A percentile compares a stretch with the other conserved stretches of the same genome.
Conservation (phyloP, 2,797 vertebrate species). For the Rhabdomys pumilio region DNA sequence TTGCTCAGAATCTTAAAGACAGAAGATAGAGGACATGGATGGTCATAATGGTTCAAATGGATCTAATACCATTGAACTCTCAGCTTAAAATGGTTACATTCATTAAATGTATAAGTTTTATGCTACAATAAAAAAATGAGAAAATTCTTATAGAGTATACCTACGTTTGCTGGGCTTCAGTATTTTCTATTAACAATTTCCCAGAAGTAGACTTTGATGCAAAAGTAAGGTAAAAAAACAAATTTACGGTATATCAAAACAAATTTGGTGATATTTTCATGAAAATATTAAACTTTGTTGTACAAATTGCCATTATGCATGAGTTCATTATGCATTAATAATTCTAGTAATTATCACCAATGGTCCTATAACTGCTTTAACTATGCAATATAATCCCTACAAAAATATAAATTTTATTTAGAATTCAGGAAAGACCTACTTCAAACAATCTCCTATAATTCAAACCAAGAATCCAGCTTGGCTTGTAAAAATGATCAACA, state of each 20-base stretch:
- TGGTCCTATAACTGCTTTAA: slow-evolving; percentile 27
- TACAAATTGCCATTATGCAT: slow-evolving; percentile 20
- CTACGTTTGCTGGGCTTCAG: background rate
- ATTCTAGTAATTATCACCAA: slow-evolving; percentile 3
- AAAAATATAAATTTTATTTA: slow-evolving; percentile 59
- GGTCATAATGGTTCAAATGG: background rate
- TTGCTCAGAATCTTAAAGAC: background rate
- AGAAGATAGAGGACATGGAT: background rate
- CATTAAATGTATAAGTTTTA: background rate
- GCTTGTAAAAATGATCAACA: slow-evolving; percentile 63
- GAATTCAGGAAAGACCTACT: background rate
- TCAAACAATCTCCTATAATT: slow-evolving; percentile 13
- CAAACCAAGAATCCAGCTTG: slow-evolving; percentile 4
- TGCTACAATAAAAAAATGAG: background rate
- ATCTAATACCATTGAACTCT: background rate
- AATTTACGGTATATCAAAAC: background rate
- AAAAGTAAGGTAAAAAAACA: slow-evolving; percentile 34
- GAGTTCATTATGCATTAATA: background rate
- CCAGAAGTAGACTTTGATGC: slow-evolving; percentile 14
- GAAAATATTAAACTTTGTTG: slow-evolving; percentile 2
- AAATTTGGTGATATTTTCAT: slow-evolving; percentile 46
- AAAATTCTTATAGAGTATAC: background rate
- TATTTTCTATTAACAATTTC: background rate
- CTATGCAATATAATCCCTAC: background rate
- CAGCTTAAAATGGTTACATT: background rate